Base-by-base conservation (phyloP, 2,888 invertebrate species). In the Miltochrista miniata region DNA sequence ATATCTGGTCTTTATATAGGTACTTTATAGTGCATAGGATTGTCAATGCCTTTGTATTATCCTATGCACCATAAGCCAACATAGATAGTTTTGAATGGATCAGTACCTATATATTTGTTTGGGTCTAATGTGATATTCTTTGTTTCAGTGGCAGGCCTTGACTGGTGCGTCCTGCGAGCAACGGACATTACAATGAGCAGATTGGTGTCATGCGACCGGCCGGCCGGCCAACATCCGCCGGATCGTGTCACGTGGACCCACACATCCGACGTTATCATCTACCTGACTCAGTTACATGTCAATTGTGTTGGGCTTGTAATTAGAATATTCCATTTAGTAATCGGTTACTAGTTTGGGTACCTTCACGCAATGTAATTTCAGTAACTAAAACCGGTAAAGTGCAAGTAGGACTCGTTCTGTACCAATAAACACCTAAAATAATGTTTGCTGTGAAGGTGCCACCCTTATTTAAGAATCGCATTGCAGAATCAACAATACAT, bases 221-320 rank as follows among this genome's bases (percentile, higher is more conserved):
- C 68, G 59, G 58, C 68, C 71, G 60, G 59, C 68, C 71, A 68
- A 72, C 59, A 58, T 61, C 69, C 72, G 79, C 77, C 83, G 85
- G 85, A 83, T 76, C 76, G 76, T 76, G 82, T 87, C 86, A 85
- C 82, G 81, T 74, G 78, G 79, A 54, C 66, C 60, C 72, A 74
- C 70, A 74, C 83, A 78, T 87, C 87, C 88, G 87, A 83, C 81
- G 69, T 71, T 70, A 75, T 77, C 74, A 74, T 72, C 68, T 69
- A 75, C 75, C 72, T 61, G 66, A 45, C 40, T 49, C 46, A 45
- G 61, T 64, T 72, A 49, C 44, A 39, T 44, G 42, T 45, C 63
- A 61, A 60, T 58, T 59, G 54, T 64, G 44, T 55, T 48, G 31
- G 10, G 45, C 14, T 58, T 61, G 56, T 58, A 65, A 61, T 68